Evolutionary conservation across 2,113 vertebrate species (phyloP), one percentile per base, ranked within the genome.

Genomic region (Epinephelus moara): DNA sequence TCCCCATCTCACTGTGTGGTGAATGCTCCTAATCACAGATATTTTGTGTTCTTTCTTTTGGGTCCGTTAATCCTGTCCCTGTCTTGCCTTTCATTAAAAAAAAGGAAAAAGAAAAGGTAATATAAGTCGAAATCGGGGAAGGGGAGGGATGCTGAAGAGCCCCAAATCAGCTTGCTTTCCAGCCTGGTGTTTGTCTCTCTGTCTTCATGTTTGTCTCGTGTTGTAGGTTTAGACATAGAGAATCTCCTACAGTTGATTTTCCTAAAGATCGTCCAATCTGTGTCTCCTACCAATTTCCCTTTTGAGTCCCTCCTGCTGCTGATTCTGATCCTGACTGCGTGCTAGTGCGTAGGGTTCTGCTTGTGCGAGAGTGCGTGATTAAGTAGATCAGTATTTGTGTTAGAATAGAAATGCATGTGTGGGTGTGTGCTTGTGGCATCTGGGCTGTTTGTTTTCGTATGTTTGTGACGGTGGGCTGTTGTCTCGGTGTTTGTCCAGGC

Each of bases 71-170:
- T 93, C 91, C 91, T 83, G 83, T 92, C 70, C 93, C 81, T 93
- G 91, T 94, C 91, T 91, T 92, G 91, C 85, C 91, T 93, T 95
- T 93, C 78, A 92, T 92, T 92, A 90, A 93, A 93, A 94, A 37
- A 94, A 94, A 94, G 93, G 94, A 92, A 93, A 92, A 81, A 85
- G 88, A 91, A 93, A 93, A 95, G 93, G 94, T 95, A 94, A 94
- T 94, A 84, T 67, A 78, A 80, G 85, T 89, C 73, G 19, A 82
- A 72, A 80, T 78, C 37, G 55, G 89, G 88, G 87, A 78, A 80
- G 75, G 91, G 90, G 74, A 89, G 89, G 88, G 90, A 84, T 85
- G 86, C 79, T 67, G 78, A 80, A 80, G 75, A 90, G 23, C 84
- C 67, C 79, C 82, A 66, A 47, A 81, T 78, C 85, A 75, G 90